Evolutionary conservation across 2,797 vertebrate species (phyloP).

Genomic region (Bufotes viridis): DNA sequence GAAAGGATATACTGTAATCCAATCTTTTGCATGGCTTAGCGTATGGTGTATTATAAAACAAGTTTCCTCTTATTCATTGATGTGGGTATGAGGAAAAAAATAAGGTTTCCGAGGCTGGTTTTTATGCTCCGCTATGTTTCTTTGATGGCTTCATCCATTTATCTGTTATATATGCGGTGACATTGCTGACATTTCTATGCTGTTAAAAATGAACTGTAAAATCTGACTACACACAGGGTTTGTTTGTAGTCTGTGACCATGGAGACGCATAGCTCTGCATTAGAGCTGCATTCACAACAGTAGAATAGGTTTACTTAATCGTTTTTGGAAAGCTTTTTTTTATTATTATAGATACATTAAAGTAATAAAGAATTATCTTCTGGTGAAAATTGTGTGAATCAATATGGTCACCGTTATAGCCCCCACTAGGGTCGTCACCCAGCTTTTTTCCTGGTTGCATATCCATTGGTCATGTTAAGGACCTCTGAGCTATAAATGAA

Average conservation of each 20-base stretch:
- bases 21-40: background rate
- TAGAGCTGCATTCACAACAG: background rate
- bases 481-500: too few relatives aligned
- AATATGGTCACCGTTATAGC: too few relatives aligned
- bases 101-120: background rate
- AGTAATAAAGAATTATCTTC: too few relatives aligned
- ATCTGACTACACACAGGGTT: background rate
- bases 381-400: too few relatives aligned
- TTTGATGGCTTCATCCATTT: background rate
- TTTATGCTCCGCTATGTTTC: background rate
- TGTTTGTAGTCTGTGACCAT: background rate
- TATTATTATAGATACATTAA: background rate
- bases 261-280: background rate
- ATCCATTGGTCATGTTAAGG: too few relatives aligned
- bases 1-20: background rate
- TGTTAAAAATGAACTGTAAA: background rate
- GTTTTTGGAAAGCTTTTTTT: background rate
- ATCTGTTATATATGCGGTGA: background rate
- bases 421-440: too few relatives aligned
- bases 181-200: background rate
- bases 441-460: too few relatives aligned
- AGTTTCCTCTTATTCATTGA: background rate
- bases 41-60: background rate
- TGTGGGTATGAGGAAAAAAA: background rate
- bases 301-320: background rate